Conservation (phyloP, 2,888 invertebrate genomes). For the Drosophila neonasuta region DNA sequence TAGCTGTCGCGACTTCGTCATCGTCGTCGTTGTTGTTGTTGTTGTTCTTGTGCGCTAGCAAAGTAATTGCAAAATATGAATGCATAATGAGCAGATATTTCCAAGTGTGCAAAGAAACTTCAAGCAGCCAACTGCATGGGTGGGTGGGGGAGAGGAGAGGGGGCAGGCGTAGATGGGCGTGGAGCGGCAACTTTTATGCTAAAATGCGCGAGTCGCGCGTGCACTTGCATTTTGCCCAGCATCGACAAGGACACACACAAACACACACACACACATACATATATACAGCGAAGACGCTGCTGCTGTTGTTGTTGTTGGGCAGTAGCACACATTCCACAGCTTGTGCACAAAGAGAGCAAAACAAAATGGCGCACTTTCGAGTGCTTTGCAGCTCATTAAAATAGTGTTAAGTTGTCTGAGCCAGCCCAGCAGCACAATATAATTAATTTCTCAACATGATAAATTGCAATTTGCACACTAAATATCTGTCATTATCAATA, state of each 20-base stretch:
- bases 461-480: neutral
- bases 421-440: neutral
- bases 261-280: conserved; percentile 41
- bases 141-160: neutral
- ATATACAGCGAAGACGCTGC: conserved; percentile 1
- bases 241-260: conserved; percentile 58
- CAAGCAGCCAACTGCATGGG: conserved; percentile 37
- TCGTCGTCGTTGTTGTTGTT: conserved; percentile 14
- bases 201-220: conserved; percentile 71
- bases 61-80: conserved; percentile 79
- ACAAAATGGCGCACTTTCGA: conserved; percentile 33
- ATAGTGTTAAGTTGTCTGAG: conserved; percentile 55
- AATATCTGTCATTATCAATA: neutral
- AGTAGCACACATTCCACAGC: conserved; percentile 30
- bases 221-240: conserved; percentile 67
- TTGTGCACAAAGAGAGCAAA: conserved; percentile 16
- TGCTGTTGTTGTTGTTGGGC: neutral
- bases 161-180: neutral
- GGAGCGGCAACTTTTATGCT: conserved; percentile 69
- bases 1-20: conserved; percentile 30
- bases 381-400: conserved; percentile 66
- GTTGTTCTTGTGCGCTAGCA: conserved; percentile 33
- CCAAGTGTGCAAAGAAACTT: conserved; percentile 73
- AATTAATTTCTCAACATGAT: conserved; percentile 2
- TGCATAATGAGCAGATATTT: conserved; percentile 80